A percentile compares a stretch with the other conserved stretches of the same genome.
phyloP scores from a whole-genome alignment of 2,888 invertebrate genomes.

The Homarus gammarus region DNA sequence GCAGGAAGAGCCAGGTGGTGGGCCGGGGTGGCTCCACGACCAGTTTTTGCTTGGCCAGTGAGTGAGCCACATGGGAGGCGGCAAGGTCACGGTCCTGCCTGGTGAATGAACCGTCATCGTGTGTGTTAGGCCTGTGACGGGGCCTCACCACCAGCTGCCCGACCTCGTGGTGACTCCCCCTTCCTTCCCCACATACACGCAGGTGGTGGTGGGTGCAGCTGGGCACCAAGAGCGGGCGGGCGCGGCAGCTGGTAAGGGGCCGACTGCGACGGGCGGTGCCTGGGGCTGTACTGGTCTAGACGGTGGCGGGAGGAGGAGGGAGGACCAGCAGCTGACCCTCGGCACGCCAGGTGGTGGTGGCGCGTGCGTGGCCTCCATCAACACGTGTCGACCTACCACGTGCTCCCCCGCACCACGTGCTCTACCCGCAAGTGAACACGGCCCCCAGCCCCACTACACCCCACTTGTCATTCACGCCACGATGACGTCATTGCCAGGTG shows the following conservation, averaged over 20 bases:
- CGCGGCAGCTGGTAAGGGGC: neutral
- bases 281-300: neutral
- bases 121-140: conserved; percentile 4
- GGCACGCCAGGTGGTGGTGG: conserved; percentile 20
- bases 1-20: conserved; percentile 27
- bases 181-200: neutral
- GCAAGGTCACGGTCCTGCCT: conserved; percentile 30
- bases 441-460: neutral
- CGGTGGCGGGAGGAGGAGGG: neutral
- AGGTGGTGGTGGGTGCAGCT: neutral
- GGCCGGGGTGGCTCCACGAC: conserved; percentile 19
- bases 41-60: conserved; percentile 34
- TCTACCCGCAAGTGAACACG: neutral
- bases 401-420: neutral
- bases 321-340: neutral
- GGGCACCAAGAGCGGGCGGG: neutral
- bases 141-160: neutral
- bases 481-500: conserved; percentile 53
- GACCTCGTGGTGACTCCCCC: neutral
- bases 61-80: conserved; percentile 46
- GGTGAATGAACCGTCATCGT: conserved; percentile 35
- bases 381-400: conserved; percentile 13
- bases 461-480: conserved; percentile 44
- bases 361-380: conserved; percentile 16
- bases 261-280: conserved; percentile 17